A percentile compares a stretch with the other conserved stretches of the same genome.
Evolutionary conservation across 2,888 invertebrate genomes (phyloP).

Genomic region (Fragum whitleyi): DNA sequence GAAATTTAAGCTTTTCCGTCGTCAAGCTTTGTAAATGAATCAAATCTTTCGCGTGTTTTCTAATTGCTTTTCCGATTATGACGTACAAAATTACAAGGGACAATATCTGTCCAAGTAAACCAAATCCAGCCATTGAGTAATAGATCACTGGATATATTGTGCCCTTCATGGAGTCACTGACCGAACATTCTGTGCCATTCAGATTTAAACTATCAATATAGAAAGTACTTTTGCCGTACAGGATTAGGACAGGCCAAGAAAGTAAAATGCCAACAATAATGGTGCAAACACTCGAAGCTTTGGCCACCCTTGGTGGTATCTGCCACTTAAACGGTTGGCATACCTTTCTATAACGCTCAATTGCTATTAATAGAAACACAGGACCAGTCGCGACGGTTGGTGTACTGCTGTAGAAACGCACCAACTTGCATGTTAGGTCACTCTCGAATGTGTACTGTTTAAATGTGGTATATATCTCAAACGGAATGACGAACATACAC

Average conservation of each 20-base stretch:
- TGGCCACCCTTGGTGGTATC: slow-evolving; percentile 59
- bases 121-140: slow-evolving; percentile 31
- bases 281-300: slow-evolving; percentile 38
- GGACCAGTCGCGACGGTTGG: slow-evolving; percentile 47
- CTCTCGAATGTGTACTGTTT: slow-evolving; percentile 55
- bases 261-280: slow-evolving; percentile 37
- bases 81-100: slow-evolving; percentile 44
- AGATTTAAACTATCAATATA: slow-evolving; percentile 28
- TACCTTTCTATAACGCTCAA: slow-evolving; percentile 69
- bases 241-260: slow-evolving; percentile 51
- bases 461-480: slow-evolving; percentile 50
- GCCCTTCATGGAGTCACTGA: slow-evolving; percentile 50
- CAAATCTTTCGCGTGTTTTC: slow-evolving; percentile 11
- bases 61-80: slow-evolving; percentile 52
- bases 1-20: not conserved
- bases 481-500: slow-evolving; percentile 54
- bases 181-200: slow-evolving; percentile 67
- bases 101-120: slow-evolving; percentile 40
- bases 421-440: slow-evolving; percentile 38
- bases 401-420: slow-evolving; percentile 45
- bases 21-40: not conserved
- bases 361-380: slow-evolving; percentile 52
- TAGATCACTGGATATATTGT: slow-evolving; percentile 57
- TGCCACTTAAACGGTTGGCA: slow-evolving; percentile 67
- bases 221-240: slow-evolving; percentile 59